phyloP scores from a whole-genome alignment of 2,888 invertebrate species.

The Ctenicera cuprea region DNA sequence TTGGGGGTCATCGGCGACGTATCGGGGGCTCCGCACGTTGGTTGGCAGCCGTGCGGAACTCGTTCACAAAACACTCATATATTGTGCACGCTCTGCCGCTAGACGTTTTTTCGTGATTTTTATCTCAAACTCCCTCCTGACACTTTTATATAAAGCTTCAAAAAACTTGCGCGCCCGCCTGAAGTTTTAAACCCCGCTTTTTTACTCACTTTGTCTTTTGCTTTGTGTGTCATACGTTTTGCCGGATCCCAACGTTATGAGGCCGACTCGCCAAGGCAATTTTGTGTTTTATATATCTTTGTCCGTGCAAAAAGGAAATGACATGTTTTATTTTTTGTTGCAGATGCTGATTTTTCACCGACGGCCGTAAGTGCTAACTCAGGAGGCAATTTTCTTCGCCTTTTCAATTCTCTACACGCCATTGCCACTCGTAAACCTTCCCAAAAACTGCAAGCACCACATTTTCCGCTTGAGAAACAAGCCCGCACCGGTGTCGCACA shows the following conservation, averaged over 20 bases:
- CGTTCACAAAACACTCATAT: constrained; percentile 40
- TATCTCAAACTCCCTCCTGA: constrained; percentile 46
- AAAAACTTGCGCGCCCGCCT: constrained; percentile 42
- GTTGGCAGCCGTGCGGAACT: constrained; percentile 43
- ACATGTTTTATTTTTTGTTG: constrained; percentile 37
- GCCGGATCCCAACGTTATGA: constrained; percentile 36
- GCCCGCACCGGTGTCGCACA: not conserved
- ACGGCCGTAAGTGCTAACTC: constrained; percentile 16
- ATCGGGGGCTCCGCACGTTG: constrained; percentile 15
- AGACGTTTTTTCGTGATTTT: constrained; percentile 51
- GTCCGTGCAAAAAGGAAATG: constrained; percentile 38
- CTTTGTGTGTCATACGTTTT: constrained; percentile 45
- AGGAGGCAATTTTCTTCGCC: constrained; percentile 33
- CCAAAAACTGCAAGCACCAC: constrained; percentile 10
- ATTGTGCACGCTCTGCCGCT: constrained; percentile 44
- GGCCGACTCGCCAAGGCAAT: constrained; percentile 37
- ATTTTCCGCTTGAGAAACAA: not conserved
- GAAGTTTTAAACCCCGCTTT: constrained; percentile 45
- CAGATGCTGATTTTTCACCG: constrained; percentile 34
- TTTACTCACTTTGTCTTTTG: constrained; percentile 48
- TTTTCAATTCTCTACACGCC: constrained; percentile 32
- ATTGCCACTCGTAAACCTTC: constrained; percentile 17
- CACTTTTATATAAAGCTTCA: constrained; percentile 50
- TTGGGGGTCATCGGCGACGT: constrained; percentile 45
- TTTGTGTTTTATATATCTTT: constrained; percentile 42